Conservation (phyloP, 2,888 invertebrate genomes). For the Caenorhabditis japonica region DNA sequence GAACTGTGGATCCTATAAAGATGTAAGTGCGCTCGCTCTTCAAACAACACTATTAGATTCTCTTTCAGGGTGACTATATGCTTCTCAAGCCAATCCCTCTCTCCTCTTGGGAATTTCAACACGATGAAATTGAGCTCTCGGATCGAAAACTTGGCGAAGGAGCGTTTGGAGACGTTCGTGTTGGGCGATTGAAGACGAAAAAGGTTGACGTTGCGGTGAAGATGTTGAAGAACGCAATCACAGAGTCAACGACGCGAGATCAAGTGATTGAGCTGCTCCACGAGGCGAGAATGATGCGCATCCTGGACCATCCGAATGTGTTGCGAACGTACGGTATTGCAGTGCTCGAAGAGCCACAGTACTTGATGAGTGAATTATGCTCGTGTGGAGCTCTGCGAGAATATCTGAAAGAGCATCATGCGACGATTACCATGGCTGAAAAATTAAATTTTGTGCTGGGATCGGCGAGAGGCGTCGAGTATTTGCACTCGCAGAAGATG, state of each 20-base stretch:
- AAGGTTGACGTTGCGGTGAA: constrained; percentile 13
- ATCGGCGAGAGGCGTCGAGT: constrained; percentile 42
- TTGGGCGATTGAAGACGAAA: constrained; percentile 6
- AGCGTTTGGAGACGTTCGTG: constrained; percentile 25
- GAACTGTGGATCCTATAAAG: constrained; percentile 6
- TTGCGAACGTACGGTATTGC: constrained; percentile 8
- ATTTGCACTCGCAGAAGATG: constrained; percentile 26
- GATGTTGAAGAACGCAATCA: constrained; percentile 2
- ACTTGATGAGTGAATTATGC: constrained; percentile 21
- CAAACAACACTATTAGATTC: too few relatives aligned
- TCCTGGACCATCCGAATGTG: constrained; percentile 19
- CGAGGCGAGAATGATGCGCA: constrained; percentile 18
- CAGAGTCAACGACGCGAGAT: too few relatives aligned
- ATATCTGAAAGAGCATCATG: constrained; percentile 13
- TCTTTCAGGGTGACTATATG: constrained; percentile 28
- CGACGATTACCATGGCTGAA: constrained; percentile 9
- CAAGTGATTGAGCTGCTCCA: constrained; percentile 7
- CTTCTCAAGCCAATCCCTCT: constrained; percentile 8
- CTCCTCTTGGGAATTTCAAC: constrained; percentile 30
- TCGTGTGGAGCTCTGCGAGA: constrained; percentile 17
- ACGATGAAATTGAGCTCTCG: constrained; percentile 31
- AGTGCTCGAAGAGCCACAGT: constrained; percentile 13
- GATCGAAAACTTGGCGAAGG: constrained; percentile 30
- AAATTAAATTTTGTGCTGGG: constrained; percentile 16
- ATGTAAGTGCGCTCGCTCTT: too few relatives aligned